Evolutionary conservation across 1,140 invertebrate species (phyloP), one percentile per base, ranked within the genome.

Genomic region (Oryctes rhinoceros): DNA sequence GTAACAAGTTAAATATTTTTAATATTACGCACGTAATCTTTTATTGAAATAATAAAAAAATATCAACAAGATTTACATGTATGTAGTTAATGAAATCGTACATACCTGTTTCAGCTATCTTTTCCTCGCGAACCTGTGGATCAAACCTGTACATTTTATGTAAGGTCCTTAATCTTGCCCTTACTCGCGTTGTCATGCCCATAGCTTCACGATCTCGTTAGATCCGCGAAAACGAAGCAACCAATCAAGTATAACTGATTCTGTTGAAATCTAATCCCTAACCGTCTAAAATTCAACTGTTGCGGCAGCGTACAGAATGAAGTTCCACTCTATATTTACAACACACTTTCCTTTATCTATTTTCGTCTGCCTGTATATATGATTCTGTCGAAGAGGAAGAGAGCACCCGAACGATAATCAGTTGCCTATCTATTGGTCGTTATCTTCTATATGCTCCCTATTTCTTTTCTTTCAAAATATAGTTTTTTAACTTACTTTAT

Each of bases 131-230:
- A 80, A 90, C 88, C 77, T 90, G 88, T 13, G 89, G 88, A 80
- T 91, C 90, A 83, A 91, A 84, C 85, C 91, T 92, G 81, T 89
- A 89, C 84, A 92, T 88, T 18, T 91, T 92, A 85, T 92, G 90
- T 4, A 88, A 80, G 86, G 91, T 91, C 80, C 91, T 87, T 65
- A 93, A 88, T 65, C 92, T 87, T 4, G 91, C 91, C 37, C 92
- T 88, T 80, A 93, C 91, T 81, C 92, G 87, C 3, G 91, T 92
- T 84, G 92, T 92, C 92, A 93, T 93, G 20, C 92, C 92, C 91
- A 92, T 92, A 79, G 35, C 37, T 71, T 15, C 35, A 3, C 37
- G 18, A 13, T 20, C 24, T 10, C 1, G 79, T 81, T 48, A 35
- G 15, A 79, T 78, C 37, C 13, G 47, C 48, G 37, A 78, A 30